Evolutionary conservation across 2,888 invertebrate genomes (phyloP).

Genomic region (Pristionchus japonicus): DNA sequence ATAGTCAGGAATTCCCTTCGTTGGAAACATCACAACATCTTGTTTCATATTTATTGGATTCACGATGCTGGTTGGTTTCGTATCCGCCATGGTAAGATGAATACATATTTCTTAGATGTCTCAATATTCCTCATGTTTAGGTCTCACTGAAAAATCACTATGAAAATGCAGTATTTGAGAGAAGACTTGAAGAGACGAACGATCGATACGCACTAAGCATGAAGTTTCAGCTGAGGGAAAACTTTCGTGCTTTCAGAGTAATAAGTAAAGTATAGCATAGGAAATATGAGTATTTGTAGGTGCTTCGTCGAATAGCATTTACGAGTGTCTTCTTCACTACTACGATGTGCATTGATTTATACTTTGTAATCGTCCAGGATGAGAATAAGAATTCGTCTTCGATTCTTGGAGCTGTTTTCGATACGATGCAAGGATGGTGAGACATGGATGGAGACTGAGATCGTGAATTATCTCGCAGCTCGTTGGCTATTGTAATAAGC

Average conservation of each 20-base stretch:
- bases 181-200: neutral
- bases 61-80: neutral
- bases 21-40: neutral
- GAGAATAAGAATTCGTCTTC: neutral
- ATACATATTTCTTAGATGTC: neutral
- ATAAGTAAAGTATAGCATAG: too few species aligned
- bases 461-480: neutral
- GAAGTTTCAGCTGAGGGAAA: neutral
- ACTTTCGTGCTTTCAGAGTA: slow-evolving; percentile 20
- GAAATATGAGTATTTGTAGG: neutral
- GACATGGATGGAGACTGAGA: neutral
- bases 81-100: neutral
- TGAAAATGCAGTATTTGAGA: neutral
- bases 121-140: neutral
- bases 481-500: neutral
- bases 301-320: neutral
- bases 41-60: neutral
- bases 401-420: neutral
- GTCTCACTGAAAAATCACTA: neutral
- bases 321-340: neutral
- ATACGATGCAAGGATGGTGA: neutral
- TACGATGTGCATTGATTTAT: neutral
- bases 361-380: neutral
- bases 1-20: neutral
- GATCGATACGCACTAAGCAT: neutral